These are phyloP conservation scores for Glomeris marginata DNA, from an alignment of 2,888 invertebrate genomes.

Conservation along the genomic window DNA sequence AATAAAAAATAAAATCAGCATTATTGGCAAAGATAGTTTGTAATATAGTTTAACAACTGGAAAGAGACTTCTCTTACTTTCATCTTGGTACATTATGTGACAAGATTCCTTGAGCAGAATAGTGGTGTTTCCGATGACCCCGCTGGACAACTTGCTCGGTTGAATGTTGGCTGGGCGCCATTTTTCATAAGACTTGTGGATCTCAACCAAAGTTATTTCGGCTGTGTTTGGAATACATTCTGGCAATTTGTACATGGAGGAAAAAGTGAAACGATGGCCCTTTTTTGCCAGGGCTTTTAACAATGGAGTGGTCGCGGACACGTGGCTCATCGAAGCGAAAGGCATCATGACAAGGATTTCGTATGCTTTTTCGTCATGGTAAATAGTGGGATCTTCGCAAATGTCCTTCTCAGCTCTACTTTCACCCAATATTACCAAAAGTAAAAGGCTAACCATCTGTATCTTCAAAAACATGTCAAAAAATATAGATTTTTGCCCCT, in stretches of 20 bases:
- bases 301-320: constrained; percentile 1
- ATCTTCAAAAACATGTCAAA: too few species aligned
- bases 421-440: too few species aligned
- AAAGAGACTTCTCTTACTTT: too few species aligned
- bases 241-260: constrained; percentile 3
- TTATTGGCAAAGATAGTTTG: too few species aligned
- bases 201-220: background rate
- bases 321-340: constrained; percentile 1
- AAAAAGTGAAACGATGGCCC: constrained; percentile 5
- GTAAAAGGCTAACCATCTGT: too few species aligned
- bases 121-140: background rate
- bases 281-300: constrained; percentile 3
- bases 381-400: too few species aligned
- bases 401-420: too few species aligned
- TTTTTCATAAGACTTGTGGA: background rate
- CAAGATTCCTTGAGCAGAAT: background rate
- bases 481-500: too few species aligned
- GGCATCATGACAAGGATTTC: background rate
- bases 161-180: too few species aligned
- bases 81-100: background rate
- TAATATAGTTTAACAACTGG: too few species aligned
- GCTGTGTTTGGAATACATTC: background rate
- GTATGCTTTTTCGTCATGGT: too few species aligned
- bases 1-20: too few species aligned
- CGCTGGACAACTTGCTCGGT: background rate